Base-by-base conservation (phyloP, 1,140 invertebrate species). In the Metopolophium dirhodum region DNA sequence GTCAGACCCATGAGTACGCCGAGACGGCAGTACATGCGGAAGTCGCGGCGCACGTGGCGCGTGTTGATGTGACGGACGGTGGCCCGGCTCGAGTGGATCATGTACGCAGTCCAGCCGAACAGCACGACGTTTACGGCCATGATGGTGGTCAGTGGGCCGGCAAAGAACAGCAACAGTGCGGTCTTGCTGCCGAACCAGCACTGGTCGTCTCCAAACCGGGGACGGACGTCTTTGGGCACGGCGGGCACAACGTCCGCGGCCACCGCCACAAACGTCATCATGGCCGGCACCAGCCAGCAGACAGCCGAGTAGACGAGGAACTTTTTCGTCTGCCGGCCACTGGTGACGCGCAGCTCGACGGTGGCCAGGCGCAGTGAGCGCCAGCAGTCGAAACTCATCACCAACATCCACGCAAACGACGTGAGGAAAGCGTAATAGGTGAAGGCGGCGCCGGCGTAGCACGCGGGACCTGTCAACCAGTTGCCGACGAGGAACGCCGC, bases 361-460 rank as follows among this genome's bases (percentile, higher is more conserved):
- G 96, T 96, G 11, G 96, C 96, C 94, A 96, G 93, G 87, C 95
- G 94, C 20, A 96, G 94, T 37, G 96, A 96, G 47, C 95, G 94
- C 95, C 95, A 96, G 3, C 96, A 95, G 94, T 96, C 96, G 94
- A 96, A 96, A 0, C 96, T 95, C 95, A 97, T 96, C 3, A 96
- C 95, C 86, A 96, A 96, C 96, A 96, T 96, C 96, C 96, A 97
- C 93, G 96, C 96, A 94, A 96, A 96, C 0, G 96, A 95, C 0
- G 96, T 95, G 49, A 96, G 95, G 94, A 96, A 96, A 54, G 95
- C 82, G 94, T 96, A 96, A 94, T 96, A 96, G 7, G 96, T 95
- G 30, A 95, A 90, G 1, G 96, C 94, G 1, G 95, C 96, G 30
- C 96, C 94, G 0, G 95, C 94, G 26, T 94, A 94, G 94, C 96